These are phyloP conservation scores for Stenurella melanura DNA, from an alignment of 2,888 invertebrate genomes.

Conservation along the genomic window DNA sequence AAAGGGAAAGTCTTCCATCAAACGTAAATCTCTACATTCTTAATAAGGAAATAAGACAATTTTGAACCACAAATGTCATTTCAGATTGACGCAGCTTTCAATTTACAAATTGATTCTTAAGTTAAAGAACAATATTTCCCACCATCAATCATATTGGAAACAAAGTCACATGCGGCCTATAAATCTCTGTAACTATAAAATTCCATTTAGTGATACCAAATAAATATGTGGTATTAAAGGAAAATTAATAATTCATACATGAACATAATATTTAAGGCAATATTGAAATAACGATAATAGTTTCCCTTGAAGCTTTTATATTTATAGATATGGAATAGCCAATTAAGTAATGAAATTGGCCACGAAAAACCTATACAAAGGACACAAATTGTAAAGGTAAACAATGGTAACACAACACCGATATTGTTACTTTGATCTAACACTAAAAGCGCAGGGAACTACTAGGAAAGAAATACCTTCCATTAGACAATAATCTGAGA, in stretches of 20 bases:
- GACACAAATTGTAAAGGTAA: constrained; percentile 60
- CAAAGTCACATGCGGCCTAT: constrained; percentile 25
- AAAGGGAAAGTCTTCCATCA: constrained; percentile 36
- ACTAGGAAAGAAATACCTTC: constrained; percentile 39
- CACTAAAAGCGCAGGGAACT: constrained; percentile 44
- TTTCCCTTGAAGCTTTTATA: constrained; percentile 33
- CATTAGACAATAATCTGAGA: constrained; percentile 41
- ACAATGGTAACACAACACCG: constrained; percentile 62
- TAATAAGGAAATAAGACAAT: constrained; percentile 67
- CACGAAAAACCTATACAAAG: constrained; percentile 56
- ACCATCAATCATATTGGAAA: constrained; percentile 44
- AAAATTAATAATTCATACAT: constrained; percentile 21
- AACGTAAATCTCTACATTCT: constrained; percentile 42
- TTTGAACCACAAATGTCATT: constrained; percentile 60
- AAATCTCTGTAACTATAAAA: constrained; percentile 17
- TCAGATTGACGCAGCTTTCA: constrained; percentile 47
- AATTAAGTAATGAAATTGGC: constrained; percentile 64
- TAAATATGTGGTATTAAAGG: constrained; percentile 16
- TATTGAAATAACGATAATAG: constrained; percentile 24
- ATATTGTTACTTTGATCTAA: constrained; percentile 55
- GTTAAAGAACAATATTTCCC: constrained; percentile 34
- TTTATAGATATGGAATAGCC: constrained; percentile 46
- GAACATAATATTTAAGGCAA: constrained; percentile 15
- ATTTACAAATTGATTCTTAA: constrained; percentile 42
- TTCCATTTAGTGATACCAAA: constrained; percentile 8